Base-by-base conservation (phyloP, 53 echinoderm and acorn worm genomes). In the Crossaster papposus region DNA sequence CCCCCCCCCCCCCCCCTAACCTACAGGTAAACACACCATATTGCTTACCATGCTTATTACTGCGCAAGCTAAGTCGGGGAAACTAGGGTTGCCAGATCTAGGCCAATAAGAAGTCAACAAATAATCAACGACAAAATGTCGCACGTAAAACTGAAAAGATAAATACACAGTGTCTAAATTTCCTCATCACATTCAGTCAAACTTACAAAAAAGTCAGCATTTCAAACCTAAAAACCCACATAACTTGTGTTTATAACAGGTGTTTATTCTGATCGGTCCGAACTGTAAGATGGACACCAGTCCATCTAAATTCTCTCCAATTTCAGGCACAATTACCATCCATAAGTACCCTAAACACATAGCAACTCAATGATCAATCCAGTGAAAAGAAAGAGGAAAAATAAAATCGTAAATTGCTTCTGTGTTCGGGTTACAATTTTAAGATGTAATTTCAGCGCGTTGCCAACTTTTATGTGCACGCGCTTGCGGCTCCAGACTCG, bases 371-470 rank as follows among this genome's bases (percentile, higher is more conserved):
- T 23, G 81, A 20, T 58, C 11, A 1, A 44, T 44, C 44, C 44
- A 44, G 1, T 44, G 44, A 44, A 44, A 44, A 44, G 44, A 44
- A 44, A 44, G 51, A 28, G 51, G 14, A 51, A 4, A 80, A 33
- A 52, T 24, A 12, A 74, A 74, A 74, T 64, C 35, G 54, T 81
- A 55, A 33, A 81, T 55, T n/a, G 58, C 28, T 9, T 81, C 31
- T 33, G 26, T 64, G n/a, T 55, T 81, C 58, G 28, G 68, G 68
- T 68, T 68, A 68, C 51, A 82, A 65, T 72, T 30, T 85, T 52
- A 73, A 65, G 72, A 31, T 37, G 72, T 85, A 53, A 71, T 73
- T 51, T 33, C 51, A 72, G 84, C 72, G 31, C 85, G 73, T 52
- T 73, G 85, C n/a, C 85, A 85, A 72, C 85, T 78, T 78, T 78